These are phyloP conservation scores for Nerophis lumbriciformis DNA, from an alignment of 2,113 vertebrate species.

Conservation along the genomic window DNA sequence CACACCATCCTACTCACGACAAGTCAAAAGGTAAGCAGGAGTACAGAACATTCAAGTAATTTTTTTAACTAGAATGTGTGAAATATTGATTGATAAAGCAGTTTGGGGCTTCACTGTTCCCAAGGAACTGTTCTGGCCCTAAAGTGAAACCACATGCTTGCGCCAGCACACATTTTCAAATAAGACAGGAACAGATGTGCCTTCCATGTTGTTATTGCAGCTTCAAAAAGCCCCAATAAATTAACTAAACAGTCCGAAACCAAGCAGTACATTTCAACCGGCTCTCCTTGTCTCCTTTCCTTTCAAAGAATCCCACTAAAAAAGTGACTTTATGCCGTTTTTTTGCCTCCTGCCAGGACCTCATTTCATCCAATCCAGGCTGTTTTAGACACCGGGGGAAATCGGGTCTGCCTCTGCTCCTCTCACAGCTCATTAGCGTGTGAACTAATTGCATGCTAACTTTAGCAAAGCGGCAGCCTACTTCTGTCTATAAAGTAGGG, in stretches of 20 bases:
- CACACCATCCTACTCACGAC: constrained; percentile 2
- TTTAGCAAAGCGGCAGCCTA: constrained; percentile 66
- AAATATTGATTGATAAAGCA: neutral
- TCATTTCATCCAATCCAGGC: constrained; percentile 51
- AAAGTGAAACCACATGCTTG: constrained; percentile 45
- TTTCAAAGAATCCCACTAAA: constrained; percentile 1
- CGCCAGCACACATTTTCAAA: neutral
- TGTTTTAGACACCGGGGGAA: constrained; percentile 53
- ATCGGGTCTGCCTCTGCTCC: constrained; percentile 51
- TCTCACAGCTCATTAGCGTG: constrained; percentile 69
- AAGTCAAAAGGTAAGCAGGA: constrained; percentile 7
- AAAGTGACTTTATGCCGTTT: neutral
- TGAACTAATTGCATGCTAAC: constrained; percentile 76
- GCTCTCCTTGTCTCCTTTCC: neutral
- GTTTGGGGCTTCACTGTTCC: constrained; percentile 3
- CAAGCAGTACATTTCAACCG: neutral
- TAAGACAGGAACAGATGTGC: neutral
- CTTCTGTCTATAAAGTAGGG: constrained; percentile 51
- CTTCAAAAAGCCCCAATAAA: neutral
- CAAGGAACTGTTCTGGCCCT: constrained; percentile 1
- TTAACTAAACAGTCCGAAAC: neutral
- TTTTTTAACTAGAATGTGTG: neutral
- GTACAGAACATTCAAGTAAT: neutral
- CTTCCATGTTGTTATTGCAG: neutral
- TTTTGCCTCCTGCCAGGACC: constrained; percentile 40